These are phyloP conservation scores for Protophormia terraenovae DNA, from an alignment of 2,888 invertebrate species.

Conservation along the genomic window DNA sequence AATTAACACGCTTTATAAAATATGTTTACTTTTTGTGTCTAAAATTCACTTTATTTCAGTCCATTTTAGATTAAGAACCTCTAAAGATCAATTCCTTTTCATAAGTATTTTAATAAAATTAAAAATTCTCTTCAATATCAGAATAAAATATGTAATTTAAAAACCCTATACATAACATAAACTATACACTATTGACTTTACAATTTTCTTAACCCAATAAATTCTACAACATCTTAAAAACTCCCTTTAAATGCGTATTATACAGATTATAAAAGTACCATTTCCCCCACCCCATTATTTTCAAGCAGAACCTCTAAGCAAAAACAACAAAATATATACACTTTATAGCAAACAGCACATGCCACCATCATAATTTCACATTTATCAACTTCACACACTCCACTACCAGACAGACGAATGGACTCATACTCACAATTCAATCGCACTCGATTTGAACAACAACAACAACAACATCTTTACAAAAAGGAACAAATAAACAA, in stretches of 20 bases:
- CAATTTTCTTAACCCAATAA: not conserved
- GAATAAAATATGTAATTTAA: too few relatives aligned
- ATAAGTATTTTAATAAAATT: too few relatives aligned
- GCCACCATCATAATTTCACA: constrained; percentile 69
- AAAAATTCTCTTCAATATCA: too few relatives aligned
- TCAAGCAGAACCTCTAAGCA: not conserved
- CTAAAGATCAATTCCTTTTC: too few relatives aligned
- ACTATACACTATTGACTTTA: constrained; percentile 1
- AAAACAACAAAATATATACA: constrained; percentile 40
- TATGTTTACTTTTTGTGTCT: too few relatives aligned
- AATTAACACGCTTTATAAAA: too few relatives aligned
- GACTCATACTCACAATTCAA: not conserved
- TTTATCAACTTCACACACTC: constrained; percentile 56
- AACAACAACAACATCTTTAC: not conserved
- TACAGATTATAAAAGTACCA: not conserved
- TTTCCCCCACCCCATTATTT: constrained; percentile 25
- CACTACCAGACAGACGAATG: not conserved
- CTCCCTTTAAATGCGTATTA: constrained; percentile 1
- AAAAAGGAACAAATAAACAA: too few relatives aligned
- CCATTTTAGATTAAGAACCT: too few relatives aligned
- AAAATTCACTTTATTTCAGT: too few relatives aligned
- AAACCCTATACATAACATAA: not conserved
- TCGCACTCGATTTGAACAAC: not conserved
- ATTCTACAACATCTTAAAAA: constrained; percentile 8
- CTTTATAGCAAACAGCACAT: constrained; percentile 65